Evolutionary conservation across 2,113 vertebrate species (phyloP).

Genomic region (Cyphomyrus discorhynchus): DNA sequence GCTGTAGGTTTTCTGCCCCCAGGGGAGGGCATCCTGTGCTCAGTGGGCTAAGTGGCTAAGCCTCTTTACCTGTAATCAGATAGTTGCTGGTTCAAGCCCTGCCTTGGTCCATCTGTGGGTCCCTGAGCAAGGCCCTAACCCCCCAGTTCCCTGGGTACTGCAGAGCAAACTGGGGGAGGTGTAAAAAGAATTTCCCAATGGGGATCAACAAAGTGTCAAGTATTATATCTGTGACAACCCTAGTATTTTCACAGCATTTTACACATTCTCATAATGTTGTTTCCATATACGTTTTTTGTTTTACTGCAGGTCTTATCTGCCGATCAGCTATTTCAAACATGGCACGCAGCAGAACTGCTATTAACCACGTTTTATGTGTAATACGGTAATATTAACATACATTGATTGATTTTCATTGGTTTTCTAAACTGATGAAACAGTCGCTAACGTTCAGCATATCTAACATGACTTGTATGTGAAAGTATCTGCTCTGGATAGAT

Average conservation of each 20-base stretch:
- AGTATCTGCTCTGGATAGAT: background rate
- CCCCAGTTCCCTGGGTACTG: too few relatives aligned
- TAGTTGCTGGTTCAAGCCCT: background rate
- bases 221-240: background rate
- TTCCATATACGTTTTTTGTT: background rate
- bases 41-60: background rate
- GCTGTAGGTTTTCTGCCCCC: background rate
- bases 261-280: background rate
- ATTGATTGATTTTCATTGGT: background rate
- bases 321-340: background rate
- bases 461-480: background rate
- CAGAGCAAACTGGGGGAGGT: too few relatives aligned
- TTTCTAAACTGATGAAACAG: background rate
- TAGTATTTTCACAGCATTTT: background rate
- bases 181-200: background rate
- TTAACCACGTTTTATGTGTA: background rate
- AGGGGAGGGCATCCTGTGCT: background rate
- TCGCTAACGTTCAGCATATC: background rate
- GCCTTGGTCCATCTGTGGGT: too few relatives aligned
- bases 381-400: background rate
- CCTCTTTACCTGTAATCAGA: background rate
- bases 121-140: too few relatives aligned
- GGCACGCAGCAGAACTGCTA: background rate
- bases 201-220: background rate
- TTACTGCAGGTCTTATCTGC: background rate